phyloP scores from a whole-genome alignment of 2,113 vertebrate species.

The Pongo pygmaeus region DNA sequence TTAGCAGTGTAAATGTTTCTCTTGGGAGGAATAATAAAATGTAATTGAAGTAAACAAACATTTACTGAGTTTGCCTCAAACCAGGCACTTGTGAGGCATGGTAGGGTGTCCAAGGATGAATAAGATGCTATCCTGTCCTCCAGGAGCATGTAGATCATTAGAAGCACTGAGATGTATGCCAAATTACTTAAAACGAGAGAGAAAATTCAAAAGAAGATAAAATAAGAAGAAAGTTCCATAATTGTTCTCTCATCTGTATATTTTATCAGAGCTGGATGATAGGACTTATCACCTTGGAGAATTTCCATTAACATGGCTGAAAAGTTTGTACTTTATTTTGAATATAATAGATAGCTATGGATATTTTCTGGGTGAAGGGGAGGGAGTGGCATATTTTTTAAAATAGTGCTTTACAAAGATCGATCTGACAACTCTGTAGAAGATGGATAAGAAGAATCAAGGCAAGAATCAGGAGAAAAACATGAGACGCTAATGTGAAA shows the following conservation, averaged over 20 bases:
- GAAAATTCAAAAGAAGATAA: not conserved
- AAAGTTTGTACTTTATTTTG: not conserved
- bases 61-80: constrained; percentile 62
- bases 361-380: not conserved
- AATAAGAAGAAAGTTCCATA: not conserved
- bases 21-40: constrained; percentile 66
- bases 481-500: not conserved
- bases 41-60: constrained; percentile 67
- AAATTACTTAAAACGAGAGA: not conserved
- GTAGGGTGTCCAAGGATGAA: constrained; percentile 58
- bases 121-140: not conserved
- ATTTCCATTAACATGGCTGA: not conserved
- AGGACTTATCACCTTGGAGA: not conserved
- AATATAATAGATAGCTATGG: not conserved
- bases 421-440: not conserved
- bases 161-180: not conserved
- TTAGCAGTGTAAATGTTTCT: constrained; percentile 66
- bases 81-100: not conserved
- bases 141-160: not conserved
- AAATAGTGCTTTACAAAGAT: not conserved
- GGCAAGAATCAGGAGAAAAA: not conserved
- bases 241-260: not conserved
- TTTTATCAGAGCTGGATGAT: not conserved
- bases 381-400: not conserved
- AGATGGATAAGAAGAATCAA: not conserved